Base-by-base conservation (phyloP, 2,113 vertebrate species). In the Pygoscelis antarcticus region DNA sequence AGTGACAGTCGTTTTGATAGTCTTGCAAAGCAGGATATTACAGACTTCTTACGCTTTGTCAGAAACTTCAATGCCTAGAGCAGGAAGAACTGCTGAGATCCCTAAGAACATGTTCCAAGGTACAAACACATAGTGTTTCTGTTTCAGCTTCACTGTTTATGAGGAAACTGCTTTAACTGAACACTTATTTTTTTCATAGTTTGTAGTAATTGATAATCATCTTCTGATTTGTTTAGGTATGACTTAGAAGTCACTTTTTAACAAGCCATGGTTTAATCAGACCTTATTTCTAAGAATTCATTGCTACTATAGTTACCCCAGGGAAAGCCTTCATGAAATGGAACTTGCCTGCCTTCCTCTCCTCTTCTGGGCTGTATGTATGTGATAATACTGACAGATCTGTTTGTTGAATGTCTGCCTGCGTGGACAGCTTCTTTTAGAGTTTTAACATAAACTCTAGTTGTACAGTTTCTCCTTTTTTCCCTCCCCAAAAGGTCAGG, bases 1-100 rank as follows among this genome's bases (percentile, higher is more conserved):
- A 66, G 42, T 70, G 60, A 68, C 46, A 81, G n/a, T 74, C 6
- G 0, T 81, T 93, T 47, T 74, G 58, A 38, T 78, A 58, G 51
- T 46, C 87, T 66, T 90, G 55, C 51, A 55, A 58, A 74, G 83
- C 79, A 81, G 92, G 83, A 95, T 92, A 89, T 92, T 57, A 49
- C 34, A 44, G 29, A 7, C 36, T 58, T 36, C 38, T 81, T 83
- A 54, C 0, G 0, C 64, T 84, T 87, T 89, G 90, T 93, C 57
- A 86, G 83, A 68, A 87, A 87, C 55, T 83, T 88, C 68, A 80
- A 4, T 78, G 64, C 30, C 42, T 66, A 32, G 34, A 77, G 51
- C 85, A 92, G 88, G 79, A 95, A 87, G 55, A 92, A 42, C 47
- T 92, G 46, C 47, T 83, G 66, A 68, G 42, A 84, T 89, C 22